phyloP scores from a whole-genome alignment of 2,113 vertebrate species.

The Microtus oregoni region DNA sequence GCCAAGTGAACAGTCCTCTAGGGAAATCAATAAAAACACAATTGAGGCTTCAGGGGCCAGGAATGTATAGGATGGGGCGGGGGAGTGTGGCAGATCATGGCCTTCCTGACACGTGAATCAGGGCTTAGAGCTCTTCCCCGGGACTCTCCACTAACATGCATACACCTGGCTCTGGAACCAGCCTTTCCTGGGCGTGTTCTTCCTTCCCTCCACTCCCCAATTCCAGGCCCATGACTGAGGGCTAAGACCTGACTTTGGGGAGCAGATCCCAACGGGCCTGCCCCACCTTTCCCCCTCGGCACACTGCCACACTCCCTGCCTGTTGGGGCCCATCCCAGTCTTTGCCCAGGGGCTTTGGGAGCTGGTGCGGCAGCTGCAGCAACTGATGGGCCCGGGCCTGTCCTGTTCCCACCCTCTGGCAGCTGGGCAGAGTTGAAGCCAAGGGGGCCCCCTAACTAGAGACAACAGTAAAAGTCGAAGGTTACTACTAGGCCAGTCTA shows the following conservation, averaged over 20 bases:
- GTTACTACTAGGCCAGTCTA: not conserved
- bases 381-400: constrained; percentile 80
- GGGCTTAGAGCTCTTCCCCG: not conserved
- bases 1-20: not conserved
- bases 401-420: constrained; percentile 80
- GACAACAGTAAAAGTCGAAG: not conserved
- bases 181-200: constrained; percentile 74
- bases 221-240: constrained; percentile 82
- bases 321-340: constrained; percentile 81
- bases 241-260: constrained; percentile 72
- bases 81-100: not conserved
- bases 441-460: constrained; percentile 59
- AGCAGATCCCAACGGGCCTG: constrained; percentile 74
- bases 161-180: constrained; percentile 51
- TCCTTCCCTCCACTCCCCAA: constrained; percentile 78
- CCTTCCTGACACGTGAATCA: not conserved
- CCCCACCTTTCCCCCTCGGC: constrained; percentile 78
- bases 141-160: not conserved
- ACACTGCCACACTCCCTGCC: constrained; percentile 76
- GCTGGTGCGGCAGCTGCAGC: constrained; percentile 82
- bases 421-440: constrained; percentile 74
- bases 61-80: not conserved
- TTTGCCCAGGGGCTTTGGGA: constrained; percentile 79
- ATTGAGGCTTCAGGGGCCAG: not conserved
- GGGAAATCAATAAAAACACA: constrained; percentile 49